Percentiles rank a stretch among this genome's conserved stretches.
Evolutionary conservation across 2,888 invertebrate genomes (phyloP).

Genomic region (Cosmia trapezina): DNA sequence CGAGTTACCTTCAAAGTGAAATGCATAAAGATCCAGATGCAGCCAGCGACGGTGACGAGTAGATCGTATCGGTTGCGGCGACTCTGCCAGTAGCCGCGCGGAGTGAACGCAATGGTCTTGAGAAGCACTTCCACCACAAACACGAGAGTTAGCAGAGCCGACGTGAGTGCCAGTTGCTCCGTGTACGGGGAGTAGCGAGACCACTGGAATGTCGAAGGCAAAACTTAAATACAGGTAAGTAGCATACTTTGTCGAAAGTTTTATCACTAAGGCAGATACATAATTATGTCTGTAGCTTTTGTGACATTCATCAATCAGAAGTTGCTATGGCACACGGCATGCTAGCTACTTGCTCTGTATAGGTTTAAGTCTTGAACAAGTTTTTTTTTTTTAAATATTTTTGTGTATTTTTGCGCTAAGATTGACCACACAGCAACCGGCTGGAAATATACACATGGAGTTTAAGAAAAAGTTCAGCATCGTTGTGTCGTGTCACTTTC

Average conservation of each 20-base stretch:
- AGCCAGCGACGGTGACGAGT: constrained; percentile 98
- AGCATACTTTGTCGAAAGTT: background rate
- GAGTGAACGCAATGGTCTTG: constrained; percentile 99
- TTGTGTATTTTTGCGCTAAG: too few relatives aligned
- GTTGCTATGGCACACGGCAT: too few relatives aligned
- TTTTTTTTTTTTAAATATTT: too few relatives aligned
- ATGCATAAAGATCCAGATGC: constrained; percentile 99
- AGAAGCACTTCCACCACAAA: constrained; percentile 99
- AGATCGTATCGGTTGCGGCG: constrained; percentile 99
- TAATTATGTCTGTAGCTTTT: too few relatives aligned
- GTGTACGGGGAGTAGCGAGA: constrained; percentile 95
- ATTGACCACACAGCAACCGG: background rate
- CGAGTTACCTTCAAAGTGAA: constrained; percentile 93
- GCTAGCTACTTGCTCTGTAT: too few relatives aligned
- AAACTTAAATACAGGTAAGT: background rate
- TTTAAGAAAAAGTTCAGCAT: background rate
- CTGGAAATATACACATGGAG: background rate
- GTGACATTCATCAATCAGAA: too few relatives aligned
- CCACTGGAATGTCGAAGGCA: constrained; percentile 91
- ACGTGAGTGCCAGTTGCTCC: constrained; percentile 95
- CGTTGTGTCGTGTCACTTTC: background rate
- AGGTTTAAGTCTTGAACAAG: too few relatives aligned
- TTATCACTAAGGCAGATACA: too few relatives aligned
- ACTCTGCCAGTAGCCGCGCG: constrained; percentile 99
- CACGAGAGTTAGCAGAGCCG: constrained; percentile 96